Percentiles rank a stretch among this genome's conserved stretches.
Evolutionary conservation across 2,113 vertebrate species (phyloP).

Genomic region (Gallinago jamesoni): DNA sequence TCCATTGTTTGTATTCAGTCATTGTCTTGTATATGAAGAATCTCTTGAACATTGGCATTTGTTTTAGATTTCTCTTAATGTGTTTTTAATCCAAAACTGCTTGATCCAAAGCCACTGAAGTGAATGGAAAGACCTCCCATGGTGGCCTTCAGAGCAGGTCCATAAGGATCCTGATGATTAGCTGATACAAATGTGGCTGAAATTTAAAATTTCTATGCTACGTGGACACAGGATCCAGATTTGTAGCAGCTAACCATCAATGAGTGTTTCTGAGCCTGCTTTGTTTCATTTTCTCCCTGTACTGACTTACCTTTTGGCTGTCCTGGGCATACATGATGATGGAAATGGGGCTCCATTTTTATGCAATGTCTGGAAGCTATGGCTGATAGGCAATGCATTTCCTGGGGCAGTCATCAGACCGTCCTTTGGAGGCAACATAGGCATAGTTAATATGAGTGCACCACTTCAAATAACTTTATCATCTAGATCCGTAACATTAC

Average conservation of each 20-base stretch:
- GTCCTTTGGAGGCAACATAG: not conserved
- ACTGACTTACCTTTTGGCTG: not conserved
- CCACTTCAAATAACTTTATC: not conserved
- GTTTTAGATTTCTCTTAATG: not conserved
- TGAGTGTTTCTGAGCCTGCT: not conserved
- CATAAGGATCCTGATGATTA: not conserved
- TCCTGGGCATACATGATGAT: not conserved
- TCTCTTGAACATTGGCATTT: not conserved
- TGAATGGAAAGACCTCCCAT: not conserved
- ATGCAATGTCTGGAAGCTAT: not conserved
- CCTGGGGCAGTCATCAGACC: not conserved
- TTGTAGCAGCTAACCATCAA: too few relatives aligned
- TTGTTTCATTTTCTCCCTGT: not conserved
- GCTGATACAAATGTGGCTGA: not conserved
- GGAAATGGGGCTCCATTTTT: not conserved
- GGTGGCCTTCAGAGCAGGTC: not conserved
- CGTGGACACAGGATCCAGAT: not conserved
- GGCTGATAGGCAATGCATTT: not conserved
- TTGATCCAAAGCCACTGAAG: not conserved
- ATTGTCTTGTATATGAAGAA: not conserved
- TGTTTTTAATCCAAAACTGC: not conserved
- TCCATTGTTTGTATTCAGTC: not conserved
- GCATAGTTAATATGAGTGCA: not conserved
- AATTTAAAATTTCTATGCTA: not conserved
- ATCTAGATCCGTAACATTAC: not conserved